Percentiles rank a stretch among this genome's conserved stretches.
Conservation (phyloP, 1,140 invertebrate genomes). For the Hypsibius dujardini region DNA sequence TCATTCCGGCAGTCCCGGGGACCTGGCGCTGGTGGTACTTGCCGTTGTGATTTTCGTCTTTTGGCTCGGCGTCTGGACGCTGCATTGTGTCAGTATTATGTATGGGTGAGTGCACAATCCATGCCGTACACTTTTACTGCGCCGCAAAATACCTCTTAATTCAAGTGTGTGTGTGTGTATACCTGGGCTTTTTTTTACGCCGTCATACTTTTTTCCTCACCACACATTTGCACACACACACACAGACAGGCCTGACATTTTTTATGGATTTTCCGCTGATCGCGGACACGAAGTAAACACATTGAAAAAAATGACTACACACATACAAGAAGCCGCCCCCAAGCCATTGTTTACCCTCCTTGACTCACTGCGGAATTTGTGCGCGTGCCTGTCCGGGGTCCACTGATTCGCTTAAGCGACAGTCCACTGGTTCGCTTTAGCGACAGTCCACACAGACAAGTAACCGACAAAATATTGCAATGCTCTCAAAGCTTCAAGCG, state of each 20-base stretch:
- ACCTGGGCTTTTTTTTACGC: background rate
- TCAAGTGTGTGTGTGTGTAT: background rate
- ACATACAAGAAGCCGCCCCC: too few relatives aligned
- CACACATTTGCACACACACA: background rate
- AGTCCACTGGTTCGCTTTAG: too few relatives aligned
- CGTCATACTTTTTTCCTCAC: background rate
- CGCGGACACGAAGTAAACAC: background rate
- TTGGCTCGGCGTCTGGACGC: conserved; percentile 24
- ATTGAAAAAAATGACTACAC: background rate
- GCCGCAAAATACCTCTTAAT: background rate
- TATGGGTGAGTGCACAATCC: conserved; percentile 22
- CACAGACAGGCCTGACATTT: background rate
- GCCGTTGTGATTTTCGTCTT: conserved; percentile 24
- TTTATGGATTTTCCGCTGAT: background rate
- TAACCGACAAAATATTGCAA: too few relatives aligned
- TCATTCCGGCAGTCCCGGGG: background rate
- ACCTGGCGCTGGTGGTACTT: conserved; percentile 14
- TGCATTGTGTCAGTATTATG: conserved; percentile 24
- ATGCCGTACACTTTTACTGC: background rate
- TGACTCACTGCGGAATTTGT: too few relatives aligned
- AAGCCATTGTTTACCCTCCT: too few relatives aligned
- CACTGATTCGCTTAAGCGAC: too few relatives aligned
- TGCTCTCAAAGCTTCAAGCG: too few relatives aligned
- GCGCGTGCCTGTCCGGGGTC: too few relatives aligned
- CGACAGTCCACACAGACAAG: too few relatives aligned